Base-by-base conservation (phyloP, 2,888 invertebrate species). In the Orgyia antiqua region DNA sequence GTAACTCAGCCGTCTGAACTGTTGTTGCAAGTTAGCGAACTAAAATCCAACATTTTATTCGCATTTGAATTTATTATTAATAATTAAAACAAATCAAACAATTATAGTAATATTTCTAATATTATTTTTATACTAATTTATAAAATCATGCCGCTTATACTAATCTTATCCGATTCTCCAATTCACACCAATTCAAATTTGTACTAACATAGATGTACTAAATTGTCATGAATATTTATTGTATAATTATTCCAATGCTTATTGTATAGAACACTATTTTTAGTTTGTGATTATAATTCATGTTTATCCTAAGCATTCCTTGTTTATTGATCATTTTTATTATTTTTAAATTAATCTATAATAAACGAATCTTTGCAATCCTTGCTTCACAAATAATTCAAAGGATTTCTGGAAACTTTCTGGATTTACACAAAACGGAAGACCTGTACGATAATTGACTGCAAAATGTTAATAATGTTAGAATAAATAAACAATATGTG, bases 171-270 rank as follows among this genome's bases (percentile, higher is more conserved):
- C 19, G 36, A 45, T 36, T 41, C 32, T 43, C 33, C 31, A 44
- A 46, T 37, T 38, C 44, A 34, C 35, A 38, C 33, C 32, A 51
- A 47, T 51, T 52, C 40, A 36, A 51, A 61, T 64, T 70, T 70
- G 70, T 70, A 70, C 70, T 70, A 69, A 64, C 44, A 36, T 47
- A 44, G 41, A 59, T 68, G 68, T 69, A 69, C 69, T 68, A 61
- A 50, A 31, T 13, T 31, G 13, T 19, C 25, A 25, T 11, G 18
- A 1, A 10, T 23, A 20, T 15, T 9, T 20, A 10, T 23, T 23
- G 10, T 23, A 10, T 10, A 4, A 10, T 23, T 10, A 23, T 6
- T 1, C 6, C 4, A 2, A 10, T 23, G 2, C 10, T 23, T 21
- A 29, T 10, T 15, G 4, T 15, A 4, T 15, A 15, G 27, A 27